These are phyloP conservation scores for Galbula dea DNA, from an alignment of 2,113 vertebrate species.

Conservation along the genomic window DNA sequence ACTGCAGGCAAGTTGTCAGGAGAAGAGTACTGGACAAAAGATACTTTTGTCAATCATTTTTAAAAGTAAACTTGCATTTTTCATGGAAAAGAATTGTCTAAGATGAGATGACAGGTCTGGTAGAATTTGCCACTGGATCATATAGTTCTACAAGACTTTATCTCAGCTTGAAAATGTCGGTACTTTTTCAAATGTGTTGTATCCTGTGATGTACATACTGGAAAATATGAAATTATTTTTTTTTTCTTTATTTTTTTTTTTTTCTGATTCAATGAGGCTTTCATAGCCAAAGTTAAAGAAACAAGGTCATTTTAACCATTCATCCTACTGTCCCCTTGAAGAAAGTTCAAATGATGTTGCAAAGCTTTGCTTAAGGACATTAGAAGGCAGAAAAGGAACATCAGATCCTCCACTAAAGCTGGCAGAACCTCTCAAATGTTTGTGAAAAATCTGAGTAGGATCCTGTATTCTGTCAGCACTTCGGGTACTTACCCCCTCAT, in stretches of 20 bases:
- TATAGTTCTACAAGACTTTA: neutral
- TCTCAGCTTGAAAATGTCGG: neutral
- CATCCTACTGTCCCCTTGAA: neutral
- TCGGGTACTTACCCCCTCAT: fast-evolving
- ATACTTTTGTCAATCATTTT: neutral
- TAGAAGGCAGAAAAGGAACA: neutral
- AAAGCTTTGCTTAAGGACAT: neutral
- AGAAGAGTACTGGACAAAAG: neutral
- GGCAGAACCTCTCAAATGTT: neutral
- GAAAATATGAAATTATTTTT: neutral
- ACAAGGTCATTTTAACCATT: neutral
- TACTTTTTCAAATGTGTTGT: neutral
- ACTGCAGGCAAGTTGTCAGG: neutral
- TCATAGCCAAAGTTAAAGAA: neutral
- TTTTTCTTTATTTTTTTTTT: no score
- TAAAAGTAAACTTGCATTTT: neutral
- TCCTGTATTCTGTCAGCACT: neutral
- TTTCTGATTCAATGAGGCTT: neutral
- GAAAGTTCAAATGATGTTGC: neutral
- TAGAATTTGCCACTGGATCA: neutral
- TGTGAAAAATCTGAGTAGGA: neutral
- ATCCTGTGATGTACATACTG: neutral
- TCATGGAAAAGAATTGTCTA: neutral
- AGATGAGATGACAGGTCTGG: neutral
- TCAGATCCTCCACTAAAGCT: neutral